A percentile compares a stretch with the other conserved stretches of the same genome.
phyloP scores from a whole-genome alignment of 2,113 vertebrate genomes.

The Strix uralensis region DNA sequence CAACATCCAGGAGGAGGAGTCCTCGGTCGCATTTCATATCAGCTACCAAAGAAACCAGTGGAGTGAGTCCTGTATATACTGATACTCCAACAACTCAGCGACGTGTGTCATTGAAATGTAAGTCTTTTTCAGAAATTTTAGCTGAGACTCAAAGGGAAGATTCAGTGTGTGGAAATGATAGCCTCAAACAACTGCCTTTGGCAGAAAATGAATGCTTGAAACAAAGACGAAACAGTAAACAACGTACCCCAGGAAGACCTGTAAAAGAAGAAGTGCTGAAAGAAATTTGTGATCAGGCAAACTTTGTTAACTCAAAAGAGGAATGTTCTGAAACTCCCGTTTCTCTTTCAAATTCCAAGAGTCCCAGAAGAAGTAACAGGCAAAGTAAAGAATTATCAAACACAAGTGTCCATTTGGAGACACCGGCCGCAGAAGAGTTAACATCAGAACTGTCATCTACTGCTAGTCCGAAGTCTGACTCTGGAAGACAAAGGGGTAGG shows the following conservation, averaged over 20 bases:
- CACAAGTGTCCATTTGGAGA: background rate
- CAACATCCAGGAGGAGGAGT: background rate
- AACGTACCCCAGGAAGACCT: background rate
- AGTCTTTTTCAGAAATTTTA: background rate
- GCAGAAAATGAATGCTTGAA: background rate
- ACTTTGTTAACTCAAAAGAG: background rate
- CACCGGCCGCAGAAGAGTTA: background rate
- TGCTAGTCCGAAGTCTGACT: background rate
- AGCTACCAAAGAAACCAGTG: background rate
- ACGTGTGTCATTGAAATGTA: fast-evolving
- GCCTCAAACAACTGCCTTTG: background rate
- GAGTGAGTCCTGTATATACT: background rate
- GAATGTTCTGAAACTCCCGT: background rate
- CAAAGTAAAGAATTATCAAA: background rate
- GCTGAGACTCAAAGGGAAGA: background rate
- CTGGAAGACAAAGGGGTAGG: background rate
- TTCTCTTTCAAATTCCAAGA: background rate
- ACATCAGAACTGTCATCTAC: background rate
- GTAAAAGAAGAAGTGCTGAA: conserved; percentile 33
- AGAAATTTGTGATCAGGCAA: background rate
- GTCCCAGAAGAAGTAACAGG: background rate
- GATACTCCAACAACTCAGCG: background rate
- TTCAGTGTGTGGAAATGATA: fast-evolving
- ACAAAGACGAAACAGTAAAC: background rate
- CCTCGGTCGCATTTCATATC: fast-evolving